Conservation (phyloP, 2,888 invertebrate species). For the Cotesia congregata region DNA sequence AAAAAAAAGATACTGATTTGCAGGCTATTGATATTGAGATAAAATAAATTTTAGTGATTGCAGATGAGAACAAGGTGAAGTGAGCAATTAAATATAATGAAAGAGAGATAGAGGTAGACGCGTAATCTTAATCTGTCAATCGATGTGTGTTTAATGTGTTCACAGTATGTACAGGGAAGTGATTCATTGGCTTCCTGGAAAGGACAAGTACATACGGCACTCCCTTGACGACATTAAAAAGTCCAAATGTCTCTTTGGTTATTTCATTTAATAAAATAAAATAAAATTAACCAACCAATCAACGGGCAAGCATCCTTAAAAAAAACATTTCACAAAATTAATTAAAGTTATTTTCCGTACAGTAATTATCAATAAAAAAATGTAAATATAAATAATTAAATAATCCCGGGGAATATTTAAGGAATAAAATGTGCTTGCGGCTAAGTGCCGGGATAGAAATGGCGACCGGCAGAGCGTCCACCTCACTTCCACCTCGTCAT, state of each 20-base stretch:
- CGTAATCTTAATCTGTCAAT: conserved; percentile 42
- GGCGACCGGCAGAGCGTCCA: conserved; percentile 66
- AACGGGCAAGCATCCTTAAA: no score
- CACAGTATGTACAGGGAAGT: conserved; percentile 35
- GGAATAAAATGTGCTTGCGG: conserved; percentile 48
- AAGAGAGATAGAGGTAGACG: conserved; percentile 32
- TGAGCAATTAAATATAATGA: background rate
- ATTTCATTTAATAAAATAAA: background rate
- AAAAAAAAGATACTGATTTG: conserved; percentile 2
- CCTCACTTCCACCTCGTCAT: conserved; percentile 54
- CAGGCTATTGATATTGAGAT: conserved; percentile 8
- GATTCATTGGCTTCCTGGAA: conserved; percentile 51
- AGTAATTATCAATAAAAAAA: background rate
- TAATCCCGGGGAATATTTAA: background rate
- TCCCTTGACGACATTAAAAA: conserved; percentile 33
- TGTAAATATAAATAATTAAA: background rate
- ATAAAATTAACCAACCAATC: background rate
- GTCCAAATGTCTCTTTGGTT: background rate
- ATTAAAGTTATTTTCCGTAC: no score
- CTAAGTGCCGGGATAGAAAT: conserved; percentile 61
- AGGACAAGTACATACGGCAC: conserved; percentile 43
- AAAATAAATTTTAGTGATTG: conserved; percentile 28
- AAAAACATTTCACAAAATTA: no score
- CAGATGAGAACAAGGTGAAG: background rate
- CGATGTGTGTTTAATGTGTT: conserved; percentile 14